These are phyloP conservation scores for Ctenicera cuprea DNA, from an alignment of 2,888 invertebrate genomes.

Conservation along the genomic window DNA sequence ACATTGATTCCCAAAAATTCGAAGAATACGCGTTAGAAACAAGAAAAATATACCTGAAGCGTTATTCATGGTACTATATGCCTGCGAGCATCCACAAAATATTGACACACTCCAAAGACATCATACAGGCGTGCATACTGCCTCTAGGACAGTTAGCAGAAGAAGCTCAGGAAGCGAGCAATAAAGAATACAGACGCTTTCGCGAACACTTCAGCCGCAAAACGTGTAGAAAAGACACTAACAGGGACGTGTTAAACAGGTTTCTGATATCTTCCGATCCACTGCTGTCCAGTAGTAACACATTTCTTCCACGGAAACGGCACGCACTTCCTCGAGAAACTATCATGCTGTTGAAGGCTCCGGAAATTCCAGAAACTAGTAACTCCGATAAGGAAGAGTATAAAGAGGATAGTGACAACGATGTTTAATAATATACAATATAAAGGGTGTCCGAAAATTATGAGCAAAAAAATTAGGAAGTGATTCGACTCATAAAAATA, in stretches of 20 bases:
- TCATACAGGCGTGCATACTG: conserved; percentile 44
- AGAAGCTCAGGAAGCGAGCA: conserved; percentile 54
- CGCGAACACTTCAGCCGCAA: conserved; percentile 35
- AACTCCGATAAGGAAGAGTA: too few relatives aligned
- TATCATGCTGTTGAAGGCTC: too few relatives aligned
- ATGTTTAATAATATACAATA: too few relatives aligned
- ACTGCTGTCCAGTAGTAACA: too few relatives aligned
- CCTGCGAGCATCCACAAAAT: conserved; percentile 56
- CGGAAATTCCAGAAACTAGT: too few relatives aligned
- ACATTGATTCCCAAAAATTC: conserved; percentile 4
- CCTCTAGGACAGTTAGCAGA: conserved; percentile 51
- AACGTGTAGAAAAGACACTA: conserved; percentile 20
- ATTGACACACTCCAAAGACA: conserved; percentile 51
- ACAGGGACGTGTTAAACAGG: conserved; percentile 35
- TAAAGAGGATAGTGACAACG: too few relatives aligned
- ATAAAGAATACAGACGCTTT: conserved; percentile 46
- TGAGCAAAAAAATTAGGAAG: too few relatives aligned
- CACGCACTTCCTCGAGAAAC: too few relatives aligned
- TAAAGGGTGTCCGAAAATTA: too few relatives aligned
- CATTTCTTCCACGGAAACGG: too few relatives aligned
- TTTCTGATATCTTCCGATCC: conserved; percentile 44
- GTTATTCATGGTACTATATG: conserved; percentile 58
- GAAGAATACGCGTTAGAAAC: conserved; percentile 34
- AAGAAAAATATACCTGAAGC: conserved; percentile 29
- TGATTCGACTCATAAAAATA: too few relatives aligned